phyloP scores from a whole-genome alignment of 2,888 invertebrate genomes.

The Drosophila niveifrons region DNA sequence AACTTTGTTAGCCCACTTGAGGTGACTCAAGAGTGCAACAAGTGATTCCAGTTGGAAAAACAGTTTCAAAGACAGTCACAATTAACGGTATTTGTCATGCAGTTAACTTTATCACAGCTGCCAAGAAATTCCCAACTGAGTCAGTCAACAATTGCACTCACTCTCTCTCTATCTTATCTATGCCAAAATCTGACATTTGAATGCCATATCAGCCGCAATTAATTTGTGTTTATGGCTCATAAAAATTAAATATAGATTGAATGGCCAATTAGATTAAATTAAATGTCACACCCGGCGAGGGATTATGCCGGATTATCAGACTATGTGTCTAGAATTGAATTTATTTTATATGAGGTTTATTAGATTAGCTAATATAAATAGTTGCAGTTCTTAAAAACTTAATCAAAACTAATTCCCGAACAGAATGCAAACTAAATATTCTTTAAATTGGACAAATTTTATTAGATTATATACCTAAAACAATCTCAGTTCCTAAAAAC shows the following conservation, averaged over 20 bases:
- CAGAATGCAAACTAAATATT: too few relatives aligned
- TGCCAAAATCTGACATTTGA: constrained; percentile 16
- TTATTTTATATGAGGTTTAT: background rate
- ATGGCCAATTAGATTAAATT: constrained; percentile 2
- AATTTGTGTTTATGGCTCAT: constrained; percentile 25
- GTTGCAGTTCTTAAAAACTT: background rate
- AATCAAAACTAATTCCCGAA: background rate
- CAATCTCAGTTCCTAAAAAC: background rate
- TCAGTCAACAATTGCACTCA: constrained; percentile 13
- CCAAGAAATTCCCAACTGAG: constrained; percentile 5
- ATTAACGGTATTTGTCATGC: constrained; percentile 30
- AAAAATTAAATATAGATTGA: constrained; percentile 22
- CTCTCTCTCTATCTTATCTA: background rate
- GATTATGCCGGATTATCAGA: constrained; percentile 14
- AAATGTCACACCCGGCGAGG: background rate
- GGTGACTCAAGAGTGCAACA: constrained; percentile 59
- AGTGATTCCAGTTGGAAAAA: constrained; percentile 31
- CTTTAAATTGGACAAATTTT: background rate
- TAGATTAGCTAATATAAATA: background rate
- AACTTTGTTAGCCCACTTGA: background rate
- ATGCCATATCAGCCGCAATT: constrained; percentile 1
- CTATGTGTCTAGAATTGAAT: background rate
- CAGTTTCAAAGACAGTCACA: constrained; percentile 34
- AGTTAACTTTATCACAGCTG: constrained; percentile 15
- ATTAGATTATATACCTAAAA: background rate